Base-by-base conservation (phyloP, 2,113 vertebrate genomes). In the Bos indicus region DNA sequence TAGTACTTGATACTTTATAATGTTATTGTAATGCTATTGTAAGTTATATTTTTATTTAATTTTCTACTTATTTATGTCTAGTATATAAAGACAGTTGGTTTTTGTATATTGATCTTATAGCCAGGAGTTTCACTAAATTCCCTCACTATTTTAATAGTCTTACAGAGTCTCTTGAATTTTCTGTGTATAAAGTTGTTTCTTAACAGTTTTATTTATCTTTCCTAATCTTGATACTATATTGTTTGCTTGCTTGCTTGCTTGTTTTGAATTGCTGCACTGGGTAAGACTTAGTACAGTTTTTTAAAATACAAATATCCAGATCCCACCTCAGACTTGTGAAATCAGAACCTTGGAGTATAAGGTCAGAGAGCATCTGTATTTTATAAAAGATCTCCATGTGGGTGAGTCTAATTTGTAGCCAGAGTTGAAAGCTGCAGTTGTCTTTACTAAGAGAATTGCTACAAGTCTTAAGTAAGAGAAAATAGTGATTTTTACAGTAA, bases 51-150 rank as follows among this genome's bases (percentile, higher is more conserved):
- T 92, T 86, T 52, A 59, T 52, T 95, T 74, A 56, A 67, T 87
- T 92, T 95, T 87, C 30, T 91, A 51, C 21, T 91, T 51, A 40
- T 13, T 88, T 92, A 9, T 59, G 19, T 82, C 57, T 87, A 91
- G 10, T 33, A 67, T 71, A 56, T 62, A 56, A 56, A 56, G 60
- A 83, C 59, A 83, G 30, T 92, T 92, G 23, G n/a, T 30, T 92
- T 92, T 43, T 43, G 28, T 83, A 83, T 54, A 40, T 40, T 67
- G 57, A 86, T 28, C 21, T 52, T 78, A 7, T 30, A 80, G 21
- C 46, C 48, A 91, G 23, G n/a, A 95, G 78, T 28, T 86, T 91
- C 83, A 36, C n/a, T 84, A 82, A 93, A 93, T 93, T 93, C 54
- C 71, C 46, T 74, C 82, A 52, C 33, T 59, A 60, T 51, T 51